phyloP scores from a whole-genome alignment of 2,113 vertebrate species.

The Bujurquina vittata region DNA sequence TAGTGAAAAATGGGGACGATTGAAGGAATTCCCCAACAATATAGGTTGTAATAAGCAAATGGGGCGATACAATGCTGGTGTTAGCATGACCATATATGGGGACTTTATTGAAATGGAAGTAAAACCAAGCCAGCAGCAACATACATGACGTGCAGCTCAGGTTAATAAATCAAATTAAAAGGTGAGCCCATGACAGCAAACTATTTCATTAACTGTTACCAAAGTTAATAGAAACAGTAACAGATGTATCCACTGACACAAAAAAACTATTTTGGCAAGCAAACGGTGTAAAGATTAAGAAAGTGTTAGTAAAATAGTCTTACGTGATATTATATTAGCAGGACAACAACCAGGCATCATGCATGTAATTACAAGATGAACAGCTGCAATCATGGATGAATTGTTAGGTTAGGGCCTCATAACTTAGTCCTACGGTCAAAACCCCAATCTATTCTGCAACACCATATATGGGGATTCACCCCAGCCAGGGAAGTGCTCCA shows the following conservation, averaged over 20 bases:
- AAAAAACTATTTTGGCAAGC: not conserved
- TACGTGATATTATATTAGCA: not conserved
- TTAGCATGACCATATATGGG: conserved; percentile 1
- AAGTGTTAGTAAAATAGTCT: not conserved
- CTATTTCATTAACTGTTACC: conserved; percentile 35
- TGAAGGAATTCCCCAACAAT: conserved; percentile 20
- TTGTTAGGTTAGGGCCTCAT: not conserved
- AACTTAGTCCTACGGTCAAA: not conserved
- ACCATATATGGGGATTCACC: not conserved
- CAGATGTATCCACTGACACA: not conserved
- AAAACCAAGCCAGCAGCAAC: not conserved
- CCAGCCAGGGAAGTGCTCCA: not conserved
- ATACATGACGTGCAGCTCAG: not conserved
- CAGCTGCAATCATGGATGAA: conserved; percentile 5
- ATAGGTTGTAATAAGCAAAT: not conserved
- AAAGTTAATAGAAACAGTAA: conserved; percentile 42
- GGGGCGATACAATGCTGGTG: not conserved
- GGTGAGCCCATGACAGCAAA: not conserved
- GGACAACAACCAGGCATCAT: not conserved
- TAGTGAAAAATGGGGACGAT: conserved; percentile 6
- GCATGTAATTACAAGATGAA: not conserved
- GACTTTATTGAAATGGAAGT: not conserved
- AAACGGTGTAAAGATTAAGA: not conserved
- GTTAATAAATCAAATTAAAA: not conserved
- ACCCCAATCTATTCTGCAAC: not conserved